Evolutionary conservation across 1,140 invertebrate species (phyloP).

Genomic region (Odontomachus brunneus): DNA sequence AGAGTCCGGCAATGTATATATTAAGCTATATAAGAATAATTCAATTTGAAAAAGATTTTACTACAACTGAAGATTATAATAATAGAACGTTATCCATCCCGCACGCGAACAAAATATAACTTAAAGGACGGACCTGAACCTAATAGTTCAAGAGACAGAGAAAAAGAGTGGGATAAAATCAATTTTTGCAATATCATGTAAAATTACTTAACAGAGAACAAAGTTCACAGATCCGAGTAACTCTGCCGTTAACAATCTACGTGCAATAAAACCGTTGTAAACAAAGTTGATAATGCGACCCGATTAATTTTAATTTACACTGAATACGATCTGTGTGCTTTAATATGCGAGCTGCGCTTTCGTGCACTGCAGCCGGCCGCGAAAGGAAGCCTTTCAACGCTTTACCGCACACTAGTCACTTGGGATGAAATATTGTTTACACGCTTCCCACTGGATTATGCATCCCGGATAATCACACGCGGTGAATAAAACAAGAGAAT

Average conservation of each 20-base stretch:
- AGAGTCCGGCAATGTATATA: too few relatives aligned
- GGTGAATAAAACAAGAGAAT: slow-evolving; percentile 12
- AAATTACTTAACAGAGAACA: not conserved
- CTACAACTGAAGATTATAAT: too few relatives aligned
- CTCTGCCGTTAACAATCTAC: not conserved
- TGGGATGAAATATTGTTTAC: slow-evolving; percentile 45
- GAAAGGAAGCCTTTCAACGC: slow-evolving; percentile 16
- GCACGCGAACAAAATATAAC: too few relatives aligned
- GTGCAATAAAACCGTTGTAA: slow-evolving; percentile 16
- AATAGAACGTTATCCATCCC: too few relatives aligned
- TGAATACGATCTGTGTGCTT: slow-evolving; percentile 16
- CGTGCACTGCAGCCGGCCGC: not conserved
- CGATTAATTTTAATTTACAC: slow-evolving; percentile 46
- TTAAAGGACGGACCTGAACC: too few relatives aligned
- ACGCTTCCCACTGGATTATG: slow-evolving; percentile 19
- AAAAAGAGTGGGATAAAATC: too few relatives aligned
- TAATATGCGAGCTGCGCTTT: slow-evolving; percentile 5
- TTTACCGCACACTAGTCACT: slow-evolving; percentile 24
- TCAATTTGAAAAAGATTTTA: too few relatives aligned
- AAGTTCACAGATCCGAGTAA: not conserved
- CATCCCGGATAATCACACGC: slow-evolving; percentile 18
- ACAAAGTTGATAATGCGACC: slow-evolving; percentile 36
- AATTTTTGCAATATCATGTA: not conserved
- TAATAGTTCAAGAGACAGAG: too few relatives aligned
- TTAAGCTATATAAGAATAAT: too few relatives aligned